A percentile compares a stretch with the other conserved stretches of the same genome.
These are phyloP conservation scores for Chloroceryle aenea DNA, from an alignment of 2,113 vertebrate genomes.

Conservation along the genomic window DNA sequence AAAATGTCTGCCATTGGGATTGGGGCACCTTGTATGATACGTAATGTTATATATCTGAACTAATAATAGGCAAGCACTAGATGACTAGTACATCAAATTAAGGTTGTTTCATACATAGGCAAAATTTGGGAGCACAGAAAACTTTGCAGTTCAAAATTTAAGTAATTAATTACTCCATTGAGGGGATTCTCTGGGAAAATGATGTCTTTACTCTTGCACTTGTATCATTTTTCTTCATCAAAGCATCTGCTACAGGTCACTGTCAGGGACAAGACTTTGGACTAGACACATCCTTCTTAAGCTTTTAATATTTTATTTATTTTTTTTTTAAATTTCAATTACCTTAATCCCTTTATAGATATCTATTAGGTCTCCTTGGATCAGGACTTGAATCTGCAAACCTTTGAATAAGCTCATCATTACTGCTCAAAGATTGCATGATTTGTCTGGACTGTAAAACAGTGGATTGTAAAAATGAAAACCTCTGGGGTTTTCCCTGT, in stretches of 20 bases:
- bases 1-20: background rate
- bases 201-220: background rate
- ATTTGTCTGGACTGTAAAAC: background rate
- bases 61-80: background rate
- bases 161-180: background rate
- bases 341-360: background rate
- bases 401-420: background rate
- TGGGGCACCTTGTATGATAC: background rate
- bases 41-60: background rate
- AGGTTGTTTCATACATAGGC: background rate
- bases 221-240: background rate
- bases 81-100: background rate
- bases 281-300: background rate
- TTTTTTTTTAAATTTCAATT: background rate
- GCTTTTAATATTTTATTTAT: background rate
- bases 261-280: background rate
- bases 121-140: background rate
- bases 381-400: background rate
- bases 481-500: background rate
- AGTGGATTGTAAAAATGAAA: background rate
- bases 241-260: background rate
- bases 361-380: background rate
- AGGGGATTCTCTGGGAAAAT: background rate
- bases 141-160: background rate
- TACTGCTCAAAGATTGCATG: background rate